These are phyloP conservation scores for Scomber colias DNA, from an alignment of 2,113 vertebrate genomes.

Conservation along the genomic window DNA sequence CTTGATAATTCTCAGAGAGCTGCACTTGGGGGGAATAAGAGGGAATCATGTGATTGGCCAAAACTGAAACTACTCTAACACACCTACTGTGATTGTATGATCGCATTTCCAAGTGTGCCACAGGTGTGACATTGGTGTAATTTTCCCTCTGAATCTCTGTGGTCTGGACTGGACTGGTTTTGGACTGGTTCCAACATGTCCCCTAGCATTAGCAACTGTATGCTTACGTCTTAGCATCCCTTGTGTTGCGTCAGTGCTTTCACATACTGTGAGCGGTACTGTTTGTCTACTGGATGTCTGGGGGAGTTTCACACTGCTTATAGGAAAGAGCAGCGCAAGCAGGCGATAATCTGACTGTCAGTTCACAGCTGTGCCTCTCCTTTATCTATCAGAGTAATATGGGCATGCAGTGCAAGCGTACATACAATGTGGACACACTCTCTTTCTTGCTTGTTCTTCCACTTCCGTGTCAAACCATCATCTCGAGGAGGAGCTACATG, in stretches of 20 bases:
- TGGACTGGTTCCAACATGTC: not conserved
- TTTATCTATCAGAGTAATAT: constrained; percentile 27
- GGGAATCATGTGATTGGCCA: not conserved
- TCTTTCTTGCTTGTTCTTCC: constrained; percentile 23
- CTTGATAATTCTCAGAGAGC: not conserved
- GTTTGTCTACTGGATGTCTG: constrained; percentile 49
- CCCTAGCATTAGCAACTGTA: constrained; percentile 3
- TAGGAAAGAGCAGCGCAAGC: constrained; percentile 48
- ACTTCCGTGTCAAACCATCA: constrained; percentile 28
- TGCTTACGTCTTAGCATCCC: constrained; percentile 6
- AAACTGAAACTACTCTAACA: not conserved
- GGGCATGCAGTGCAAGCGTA: constrained; percentile 23
- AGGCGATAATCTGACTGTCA: constrained; percentile 65
- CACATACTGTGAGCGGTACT: constrained; percentile 19
- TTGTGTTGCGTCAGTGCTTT: constrained; percentile 30
- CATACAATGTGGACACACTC: not conserved
- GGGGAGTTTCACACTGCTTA: constrained; percentile 53
- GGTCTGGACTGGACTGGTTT: too few species aligned
- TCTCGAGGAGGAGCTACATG: constrained; percentile 24
- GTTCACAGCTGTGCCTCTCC: constrained; percentile 62
- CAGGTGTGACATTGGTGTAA: not conserved
- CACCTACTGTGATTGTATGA: not conserved
- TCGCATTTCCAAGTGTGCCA: not conserved
- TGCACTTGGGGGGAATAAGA: not conserved
- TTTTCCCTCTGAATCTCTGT: not conserved